phyloP scores from a whole-genome alignment of 2,113 vertebrate species.

The Athene cunicularia region DNA sequence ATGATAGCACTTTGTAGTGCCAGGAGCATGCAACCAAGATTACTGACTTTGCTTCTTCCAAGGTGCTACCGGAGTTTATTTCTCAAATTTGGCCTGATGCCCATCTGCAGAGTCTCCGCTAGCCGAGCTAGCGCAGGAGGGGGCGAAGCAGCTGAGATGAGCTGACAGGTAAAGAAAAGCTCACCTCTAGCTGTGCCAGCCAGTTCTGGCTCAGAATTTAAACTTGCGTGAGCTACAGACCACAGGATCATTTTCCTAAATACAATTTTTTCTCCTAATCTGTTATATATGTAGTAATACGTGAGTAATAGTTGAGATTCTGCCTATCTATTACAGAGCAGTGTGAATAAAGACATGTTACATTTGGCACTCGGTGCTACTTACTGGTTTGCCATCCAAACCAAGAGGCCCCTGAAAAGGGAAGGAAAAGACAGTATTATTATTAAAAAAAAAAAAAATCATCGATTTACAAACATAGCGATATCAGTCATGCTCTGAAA shows the following conservation, averaged over 20 bases:
- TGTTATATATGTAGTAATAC: background rate
- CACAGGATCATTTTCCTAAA: background rate
- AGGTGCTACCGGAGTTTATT: background rate
- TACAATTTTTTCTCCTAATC: background rate
- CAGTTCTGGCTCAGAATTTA: background rate
- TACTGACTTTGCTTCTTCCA: background rate
- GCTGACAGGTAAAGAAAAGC: background rate
- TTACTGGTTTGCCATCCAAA: slow-evolving; percentile 95
- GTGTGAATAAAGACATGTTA: background rate
- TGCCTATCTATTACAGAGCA: background rate
- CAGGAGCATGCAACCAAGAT: background rate
- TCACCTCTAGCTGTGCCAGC: background rate
- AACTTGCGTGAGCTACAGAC: background rate
- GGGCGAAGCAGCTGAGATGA: background rate
- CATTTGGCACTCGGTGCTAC: slow-evolving; percentile 57
- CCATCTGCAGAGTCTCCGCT: background rate
- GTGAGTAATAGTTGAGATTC: background rate
- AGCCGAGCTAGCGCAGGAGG: fast-evolving
- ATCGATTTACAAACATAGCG: background rate
- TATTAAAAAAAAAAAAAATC: background rate
- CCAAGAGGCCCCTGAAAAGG: slow-evolving; percentile 89
- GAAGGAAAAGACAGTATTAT: background rate
- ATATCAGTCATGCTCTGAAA: background rate
- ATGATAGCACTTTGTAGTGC: background rate
- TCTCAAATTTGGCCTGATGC: background rate